A percentile compares a stretch with the other conserved stretches of the same genome.
Conservation (phyloP, 2,797 vertebrate genomes). For the Glyptemys insculpta region DNA sequence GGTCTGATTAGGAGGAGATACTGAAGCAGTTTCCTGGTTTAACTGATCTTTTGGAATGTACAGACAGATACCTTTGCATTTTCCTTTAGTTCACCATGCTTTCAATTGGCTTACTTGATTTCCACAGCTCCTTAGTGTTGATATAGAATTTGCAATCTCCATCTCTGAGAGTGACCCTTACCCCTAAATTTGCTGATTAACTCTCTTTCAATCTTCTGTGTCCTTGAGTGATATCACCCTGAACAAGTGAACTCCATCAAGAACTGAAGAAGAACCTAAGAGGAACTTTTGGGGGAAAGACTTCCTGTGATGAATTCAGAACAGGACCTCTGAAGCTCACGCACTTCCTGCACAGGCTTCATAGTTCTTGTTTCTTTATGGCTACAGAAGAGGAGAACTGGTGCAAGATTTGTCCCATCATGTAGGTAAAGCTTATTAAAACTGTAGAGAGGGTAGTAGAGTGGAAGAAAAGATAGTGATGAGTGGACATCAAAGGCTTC, state of each 20-base stretch:
- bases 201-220: background rate
- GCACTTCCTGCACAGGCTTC: background rate
- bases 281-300: background rate
- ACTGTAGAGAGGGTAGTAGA: background rate
- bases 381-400: background rate
- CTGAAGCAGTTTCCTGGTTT: conserved; percentile 5
- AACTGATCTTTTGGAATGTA: conserved; percentile 53
- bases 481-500: conserved; percentile 8
- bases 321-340: background rate
- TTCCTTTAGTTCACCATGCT: conserved; percentile 1
- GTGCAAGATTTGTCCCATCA: background rate
- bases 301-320: background rate
- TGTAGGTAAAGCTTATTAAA: background rate
- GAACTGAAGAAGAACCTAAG: background rate
- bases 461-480: background rate
- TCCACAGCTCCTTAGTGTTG: background rate
- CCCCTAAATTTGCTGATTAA: background rate
- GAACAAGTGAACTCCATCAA: background rate
- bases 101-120: background rate
- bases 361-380: background rate
- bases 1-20: conserved; percentile 42
- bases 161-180: background rate
- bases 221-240: background rate
- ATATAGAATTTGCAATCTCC: background rate
- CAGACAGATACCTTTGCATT: conserved; percentile 55